Base-by-base conservation (phyloP, 2,113 vertebrate species). In the Ornithorhynchus anatinus region DNA sequence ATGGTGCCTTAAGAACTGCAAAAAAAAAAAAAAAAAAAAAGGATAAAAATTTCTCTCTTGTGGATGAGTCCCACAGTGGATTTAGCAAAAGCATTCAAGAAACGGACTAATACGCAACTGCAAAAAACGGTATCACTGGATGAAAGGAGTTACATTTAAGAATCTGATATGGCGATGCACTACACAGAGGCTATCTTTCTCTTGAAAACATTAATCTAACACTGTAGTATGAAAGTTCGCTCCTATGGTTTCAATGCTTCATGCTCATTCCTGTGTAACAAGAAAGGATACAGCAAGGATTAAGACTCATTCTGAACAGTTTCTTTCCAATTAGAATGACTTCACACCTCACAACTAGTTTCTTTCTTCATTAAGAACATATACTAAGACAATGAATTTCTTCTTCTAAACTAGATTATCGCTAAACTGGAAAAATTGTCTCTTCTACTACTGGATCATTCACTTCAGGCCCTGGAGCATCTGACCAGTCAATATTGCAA, bases 61-160 rank as follows among this genome's bases (percentile, higher is more conserved):
- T 59, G 78, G 59, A 87, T 78, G 70, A 77, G 87, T 80, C 82
- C 75, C 72, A 70, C 69, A 84, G 87, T 65, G 76, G 65, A 88
- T 75, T 85, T 69, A 70, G 84, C 50, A 60, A 71, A 91, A 84
- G 75, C 87, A 87, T 87, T 59, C 85, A 70, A 86, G 52, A 59
- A 85, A 86, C 86, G 79, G 81, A 75, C 71, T 85, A 75, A 85
- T n/a, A n/a, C n/a, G n/a, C n/a, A n/a, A n/a, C n/a, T n/a, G n/a
- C 3, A 22, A 0, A 4, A 65, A 86, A 66, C 63, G 73, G 36
- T 44, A 56, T 7, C 57, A 56, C 1, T 74, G 0, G 11, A 64
- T 66, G 32, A 73, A 43, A 38, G 65, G 53, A 38, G 57, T 69
- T 72, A 43, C 53, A 25, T 78, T 77, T 38, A 62, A 72, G 68